Evolutionary conservation across 2,113 vertebrate species (phyloP).

Genomic region (Seriola aureovittata): DNA sequence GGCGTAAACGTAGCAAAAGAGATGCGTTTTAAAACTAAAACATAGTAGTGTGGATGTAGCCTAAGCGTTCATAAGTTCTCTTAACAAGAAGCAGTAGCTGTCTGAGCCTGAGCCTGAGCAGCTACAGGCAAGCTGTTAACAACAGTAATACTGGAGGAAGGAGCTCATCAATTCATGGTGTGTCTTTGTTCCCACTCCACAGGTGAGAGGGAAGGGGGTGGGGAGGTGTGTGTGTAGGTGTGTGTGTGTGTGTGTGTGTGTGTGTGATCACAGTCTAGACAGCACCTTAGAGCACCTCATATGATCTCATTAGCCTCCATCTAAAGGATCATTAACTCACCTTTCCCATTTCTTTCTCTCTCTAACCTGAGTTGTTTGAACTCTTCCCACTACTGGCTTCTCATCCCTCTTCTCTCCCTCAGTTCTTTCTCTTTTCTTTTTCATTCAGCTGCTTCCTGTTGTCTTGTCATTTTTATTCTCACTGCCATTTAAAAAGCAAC

Average conservation of each 20-base stretch:
- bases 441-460: conserved; percentile 10
- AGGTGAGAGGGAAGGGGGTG: conserved; percentile 33
- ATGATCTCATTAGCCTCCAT: conserved; percentile 72
- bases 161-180: conserved; percentile 49
- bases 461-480: conserved; percentile 4
- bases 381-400: not conserved
- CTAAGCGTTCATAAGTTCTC: not conserved
- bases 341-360: conserved; percentile 33
- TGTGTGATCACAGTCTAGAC: conserved; percentile 52
- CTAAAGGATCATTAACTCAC: conserved; percentile 58
- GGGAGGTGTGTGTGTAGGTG: conserved; percentile 5
- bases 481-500: not conserved
- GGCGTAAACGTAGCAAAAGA: too few species aligned
- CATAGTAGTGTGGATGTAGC: too few species aligned
- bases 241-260: conserved; percentile 5
- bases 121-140: conserved; percentile 32
- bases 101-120: conserved; percentile 20
- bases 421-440: not conserved
- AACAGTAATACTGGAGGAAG: conserved; percentile 23
- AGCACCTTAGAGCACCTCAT: conserved; percentile 34
- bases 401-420: not conserved
- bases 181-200: conserved; percentile 51
- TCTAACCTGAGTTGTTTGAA: conserved; percentile 6
- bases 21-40: too few species aligned
- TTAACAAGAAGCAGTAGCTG: not conserved